Percentiles rank a stretch among this genome's conserved stretches.
Conservation (phyloP, 1,140 invertebrate species). For the Melipona quadrifasciata region DNA sequence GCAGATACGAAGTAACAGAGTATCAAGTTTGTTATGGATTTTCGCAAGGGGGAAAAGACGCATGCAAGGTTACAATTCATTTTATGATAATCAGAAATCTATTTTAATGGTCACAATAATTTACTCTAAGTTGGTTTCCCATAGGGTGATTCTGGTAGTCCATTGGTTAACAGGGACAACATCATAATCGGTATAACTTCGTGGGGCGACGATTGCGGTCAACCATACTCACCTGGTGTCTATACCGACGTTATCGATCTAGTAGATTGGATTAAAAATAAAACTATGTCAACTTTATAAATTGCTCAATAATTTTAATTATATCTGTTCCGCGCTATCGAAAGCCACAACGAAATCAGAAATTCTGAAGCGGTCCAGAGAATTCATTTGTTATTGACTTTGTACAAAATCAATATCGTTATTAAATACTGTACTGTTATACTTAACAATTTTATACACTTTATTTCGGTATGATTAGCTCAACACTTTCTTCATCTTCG, state of each 20-base stretch:
- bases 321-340: neutral
- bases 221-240: slow-evolving; percentile 83
- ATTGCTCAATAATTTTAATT: neutral
- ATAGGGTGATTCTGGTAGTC: slow-evolving; percentile 87
- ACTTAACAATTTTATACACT: neutral
- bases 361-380: neutral
- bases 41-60: slow-evolving; percentile 59
- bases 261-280: slow-evolving; percentile 74
- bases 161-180: slow-evolving; percentile 81
- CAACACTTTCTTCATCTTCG: slow-evolving; percentile 51
- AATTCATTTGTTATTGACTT: neutral
- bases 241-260: slow-evolving; percentile 82
- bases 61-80: slow-evolving; percentile 68
- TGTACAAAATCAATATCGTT: neutral
- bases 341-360: neutral
- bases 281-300: neutral
- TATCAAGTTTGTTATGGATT: slow-evolving; percentile 69
- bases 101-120: neutral
- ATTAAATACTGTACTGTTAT: neutral
- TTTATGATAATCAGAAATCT: neutral
- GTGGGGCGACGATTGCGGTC: slow-evolving; percentile 85
- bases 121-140: slow-evolving; percentile 39
- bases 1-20: slow-evolving; percentile 43
- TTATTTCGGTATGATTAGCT: slow-evolving; percentile 19
- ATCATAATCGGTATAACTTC: slow-evolving; percentile 84